phyloP scores from a whole-genome alignment of 2,113 vertebrate genomes.

The Hemibagrus wyckioides region DNA sequence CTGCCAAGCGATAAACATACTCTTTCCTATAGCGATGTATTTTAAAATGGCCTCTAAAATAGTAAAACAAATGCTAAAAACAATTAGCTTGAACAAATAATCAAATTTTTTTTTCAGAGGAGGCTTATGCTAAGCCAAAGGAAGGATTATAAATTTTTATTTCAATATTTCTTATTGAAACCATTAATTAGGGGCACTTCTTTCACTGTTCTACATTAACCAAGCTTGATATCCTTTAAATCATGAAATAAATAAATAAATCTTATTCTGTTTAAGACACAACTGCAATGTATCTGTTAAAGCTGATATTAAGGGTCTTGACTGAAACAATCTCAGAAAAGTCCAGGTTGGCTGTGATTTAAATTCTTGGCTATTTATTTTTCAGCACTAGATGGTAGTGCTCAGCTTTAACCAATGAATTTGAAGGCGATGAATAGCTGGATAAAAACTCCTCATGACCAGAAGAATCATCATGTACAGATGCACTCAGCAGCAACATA shows the following conservation, averaged over 20 bases:
- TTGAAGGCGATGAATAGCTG: neutral
- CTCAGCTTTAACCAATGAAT: neutral
- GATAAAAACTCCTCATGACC: neutral
- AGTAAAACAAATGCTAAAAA: neutral
- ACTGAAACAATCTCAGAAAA: neutral
- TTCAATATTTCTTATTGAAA: neutral
- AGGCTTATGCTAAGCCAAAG: neutral
- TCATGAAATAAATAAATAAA: slow-evolving; percentile 2
- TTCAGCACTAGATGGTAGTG: slow-evolving; percentile 33
- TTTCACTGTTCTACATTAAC: neutral
- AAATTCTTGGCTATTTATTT: neutral
- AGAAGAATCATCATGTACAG: neutral
- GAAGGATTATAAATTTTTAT: neutral
- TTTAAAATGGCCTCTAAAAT: neutral
- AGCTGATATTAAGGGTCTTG: neutral
- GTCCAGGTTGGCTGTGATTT: neutral
- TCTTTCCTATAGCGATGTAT: neutral
- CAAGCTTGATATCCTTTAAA: neutral
- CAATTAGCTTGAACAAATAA: neutral
- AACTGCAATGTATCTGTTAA: neutral
- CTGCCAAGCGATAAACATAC: neutral
- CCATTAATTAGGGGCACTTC: neutral
- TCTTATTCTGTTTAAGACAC: neutral
- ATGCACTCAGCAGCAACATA: neutral
- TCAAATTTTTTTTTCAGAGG: neutral